Conservation (phyloP, 2,888 invertebrate species). For the Drosophila koepferae region DNA sequence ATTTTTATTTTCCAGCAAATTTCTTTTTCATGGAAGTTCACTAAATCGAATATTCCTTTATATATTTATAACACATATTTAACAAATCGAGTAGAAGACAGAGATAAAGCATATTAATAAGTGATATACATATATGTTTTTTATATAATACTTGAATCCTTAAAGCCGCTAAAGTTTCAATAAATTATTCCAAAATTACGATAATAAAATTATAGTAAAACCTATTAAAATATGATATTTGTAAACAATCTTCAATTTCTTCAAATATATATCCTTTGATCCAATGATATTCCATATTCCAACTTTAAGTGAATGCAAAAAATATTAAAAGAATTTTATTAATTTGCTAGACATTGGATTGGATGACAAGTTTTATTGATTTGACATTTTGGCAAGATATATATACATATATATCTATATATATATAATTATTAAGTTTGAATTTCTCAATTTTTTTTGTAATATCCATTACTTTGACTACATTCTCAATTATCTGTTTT, state of each 20-base stretch:
- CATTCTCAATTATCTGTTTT: neutral
- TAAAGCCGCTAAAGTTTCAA: neutral
- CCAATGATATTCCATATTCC: neutral
- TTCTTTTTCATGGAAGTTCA: slow-evolving; percentile 1
- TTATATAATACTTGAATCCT: slow-evolving; percentile 1
- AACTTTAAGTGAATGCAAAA: neutral
- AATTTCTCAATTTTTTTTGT: neutral
- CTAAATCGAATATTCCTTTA: neutral
- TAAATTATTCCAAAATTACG: neutral
- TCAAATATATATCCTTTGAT: neutral
- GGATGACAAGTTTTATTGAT: neutral
- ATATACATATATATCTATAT: neutral
- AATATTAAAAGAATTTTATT: neutral
- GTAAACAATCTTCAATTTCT: neutral
- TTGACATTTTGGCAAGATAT: slow-evolving; percentile 2
- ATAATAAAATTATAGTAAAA: neutral
- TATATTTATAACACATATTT: slow-evolving; percentile 6
- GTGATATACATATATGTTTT: neutral
- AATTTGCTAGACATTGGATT: neutral
- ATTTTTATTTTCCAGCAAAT: slow-evolving; percentile 11
- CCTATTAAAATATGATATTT: neutral
- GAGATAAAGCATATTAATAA: neutral
- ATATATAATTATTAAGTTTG: neutral
- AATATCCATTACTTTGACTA: slow-evolving; percentile 1
- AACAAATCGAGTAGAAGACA: slow-evolving; percentile 5